Evolutionary conservation across 2,113 vertebrate genomes (phyloP).

Genomic region (Trichomycterus rosablanca): DNA sequence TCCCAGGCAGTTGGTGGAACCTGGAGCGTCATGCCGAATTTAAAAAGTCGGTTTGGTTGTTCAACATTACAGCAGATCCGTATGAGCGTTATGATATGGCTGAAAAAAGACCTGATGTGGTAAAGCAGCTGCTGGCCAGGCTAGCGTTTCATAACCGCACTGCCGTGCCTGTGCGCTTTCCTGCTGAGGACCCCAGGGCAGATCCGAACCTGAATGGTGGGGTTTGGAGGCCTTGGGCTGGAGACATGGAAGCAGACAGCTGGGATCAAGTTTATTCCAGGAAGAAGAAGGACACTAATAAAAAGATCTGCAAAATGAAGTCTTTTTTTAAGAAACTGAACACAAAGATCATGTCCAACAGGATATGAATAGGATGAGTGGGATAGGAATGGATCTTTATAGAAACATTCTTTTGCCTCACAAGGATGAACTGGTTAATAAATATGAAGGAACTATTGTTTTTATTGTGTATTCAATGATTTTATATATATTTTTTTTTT

Average conservation of each 20-base stretch:
- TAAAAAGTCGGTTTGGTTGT: conserved; percentile 84
- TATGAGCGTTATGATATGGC: conserved; percentile 85
- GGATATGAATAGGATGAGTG: conserved; percentile 68
- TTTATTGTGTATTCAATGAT: no score
- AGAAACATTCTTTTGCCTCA: no score
- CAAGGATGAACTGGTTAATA: neutral
- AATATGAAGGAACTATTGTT: neutral
- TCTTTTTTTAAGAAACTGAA: conserved; percentile 91
- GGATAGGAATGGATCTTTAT: no score
- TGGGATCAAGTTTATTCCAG: conserved; percentile 57
- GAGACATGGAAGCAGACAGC: conserved; percentile 75
- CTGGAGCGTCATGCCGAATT: conserved; percentile 79
- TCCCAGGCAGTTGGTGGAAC: conserved; percentile 90
- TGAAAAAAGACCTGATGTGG: conserved; percentile 78
- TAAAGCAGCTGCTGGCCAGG: conserved; percentile 78
- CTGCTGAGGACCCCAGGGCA: conserved; percentile 86
- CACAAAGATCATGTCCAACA: conserved; percentile 87
- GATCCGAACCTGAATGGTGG: conserved; percentile 88
- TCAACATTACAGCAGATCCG: conserved; percentile 90
- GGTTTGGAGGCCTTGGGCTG: conserved; percentile 92
- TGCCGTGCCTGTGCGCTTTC: conserved; percentile 89
- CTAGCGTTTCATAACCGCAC: conserved; percentile 85
- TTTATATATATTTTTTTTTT: no score
- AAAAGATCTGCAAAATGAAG: conserved; percentile 78
- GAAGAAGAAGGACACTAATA: conserved; percentile 67